Percentiles rank a stretch among this genome's conserved stretches.
Conservation (phyloP, 1,140 invertebrate genomes). For the Hylaeus volcanicus region DNA sequence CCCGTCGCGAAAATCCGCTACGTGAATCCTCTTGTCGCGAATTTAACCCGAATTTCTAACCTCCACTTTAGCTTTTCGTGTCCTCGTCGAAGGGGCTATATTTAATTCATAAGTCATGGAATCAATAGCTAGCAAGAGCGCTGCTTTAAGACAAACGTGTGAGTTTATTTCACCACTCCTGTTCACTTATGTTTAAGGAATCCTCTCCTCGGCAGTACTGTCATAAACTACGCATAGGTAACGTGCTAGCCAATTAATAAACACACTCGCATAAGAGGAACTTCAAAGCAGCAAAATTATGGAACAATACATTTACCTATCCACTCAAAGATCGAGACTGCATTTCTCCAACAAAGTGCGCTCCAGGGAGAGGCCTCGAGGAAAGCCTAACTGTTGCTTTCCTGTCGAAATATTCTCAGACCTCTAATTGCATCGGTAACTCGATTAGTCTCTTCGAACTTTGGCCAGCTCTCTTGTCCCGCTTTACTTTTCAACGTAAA, state of each 20-base stretch:
- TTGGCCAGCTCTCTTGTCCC: not conserved
- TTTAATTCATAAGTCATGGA: not conserved
- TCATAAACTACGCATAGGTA: not conserved
- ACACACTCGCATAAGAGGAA: not conserved
- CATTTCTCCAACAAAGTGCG: not conserved
- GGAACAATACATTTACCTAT: not conserved
- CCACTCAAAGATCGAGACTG: not conserved
- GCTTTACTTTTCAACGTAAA: not conserved
- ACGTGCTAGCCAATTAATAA: not conserved
- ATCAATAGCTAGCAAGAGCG: too few relatives aligned
- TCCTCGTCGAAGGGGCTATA: not conserved
- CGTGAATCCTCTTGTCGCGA: not conserved
- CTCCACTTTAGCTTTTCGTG: not conserved
- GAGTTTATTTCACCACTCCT: not conserved
- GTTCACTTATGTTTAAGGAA: not conserved
- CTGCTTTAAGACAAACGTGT: too few relatives aligned
- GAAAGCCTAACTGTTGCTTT: not conserved
- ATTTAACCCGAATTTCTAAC: not conserved
- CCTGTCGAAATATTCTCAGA: not conserved
- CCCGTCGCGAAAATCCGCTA: conserved; percentile 8
- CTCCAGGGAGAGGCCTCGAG: too few relatives aligned
- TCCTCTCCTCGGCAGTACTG: not conserved
- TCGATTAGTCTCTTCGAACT: conserved; percentile 6
- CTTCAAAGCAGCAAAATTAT: not conserved
- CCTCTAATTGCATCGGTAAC: not conserved